These are phyloP conservation scores for Phylloscopus trochilus DNA, from an alignment of 2,113 vertebrate genomes.

Conservation along the genomic window DNA sequence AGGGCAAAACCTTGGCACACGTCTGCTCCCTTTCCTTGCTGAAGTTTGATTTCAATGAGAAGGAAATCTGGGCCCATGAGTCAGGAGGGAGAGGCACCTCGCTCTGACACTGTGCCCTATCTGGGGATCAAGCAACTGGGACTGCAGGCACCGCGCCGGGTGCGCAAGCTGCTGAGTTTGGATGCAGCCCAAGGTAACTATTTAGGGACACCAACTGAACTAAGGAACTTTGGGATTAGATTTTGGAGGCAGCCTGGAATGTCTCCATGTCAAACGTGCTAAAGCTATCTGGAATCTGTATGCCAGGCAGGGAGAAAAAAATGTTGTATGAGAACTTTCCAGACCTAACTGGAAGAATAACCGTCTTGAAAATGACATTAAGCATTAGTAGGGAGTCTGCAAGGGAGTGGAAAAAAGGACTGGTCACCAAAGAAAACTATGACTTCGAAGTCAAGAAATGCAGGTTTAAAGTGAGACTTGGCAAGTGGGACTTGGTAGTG, in stretches of 20 bases:
- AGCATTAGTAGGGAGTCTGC: not conserved
- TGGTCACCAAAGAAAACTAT: conserved; percentile 43
- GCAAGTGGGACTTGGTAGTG: not conserved
- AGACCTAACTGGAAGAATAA: conserved; percentile 33
- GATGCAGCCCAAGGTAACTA: conserved; percentile 59
- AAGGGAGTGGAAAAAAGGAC: conserved; percentile 25
- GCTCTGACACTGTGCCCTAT: not conserved
- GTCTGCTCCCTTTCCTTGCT: not conserved
- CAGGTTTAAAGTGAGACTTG: conserved; percentile 1
- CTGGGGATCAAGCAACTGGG: not conserved
- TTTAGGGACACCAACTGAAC: conserved; percentile 43
- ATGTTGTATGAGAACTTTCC: not conserved
- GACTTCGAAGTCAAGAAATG: conserved; percentile 29
- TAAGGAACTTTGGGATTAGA: conserved; percentile 39
- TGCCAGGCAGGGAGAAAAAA: conserved; percentile 21
- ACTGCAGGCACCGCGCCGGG: not conserved
- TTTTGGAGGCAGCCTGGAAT: conserved; percentile 59
- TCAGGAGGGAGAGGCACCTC: conserved; percentile 22
- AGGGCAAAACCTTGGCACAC: conserved; percentile 33
- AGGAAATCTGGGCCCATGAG: conserved; percentile 22
- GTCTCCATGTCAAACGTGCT: conserved; percentile 52
- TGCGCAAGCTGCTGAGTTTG: conserved; percentile 39
- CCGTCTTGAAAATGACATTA: conserved; percentile 48
- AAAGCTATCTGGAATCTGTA: conserved; percentile 56
- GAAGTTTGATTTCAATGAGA: not conserved